Percentiles rank a stretch among this genome's conserved stretches.
Conservation (phyloP, 2,888 invertebrate genomes). For the Drosophila sordidula region DNA sequence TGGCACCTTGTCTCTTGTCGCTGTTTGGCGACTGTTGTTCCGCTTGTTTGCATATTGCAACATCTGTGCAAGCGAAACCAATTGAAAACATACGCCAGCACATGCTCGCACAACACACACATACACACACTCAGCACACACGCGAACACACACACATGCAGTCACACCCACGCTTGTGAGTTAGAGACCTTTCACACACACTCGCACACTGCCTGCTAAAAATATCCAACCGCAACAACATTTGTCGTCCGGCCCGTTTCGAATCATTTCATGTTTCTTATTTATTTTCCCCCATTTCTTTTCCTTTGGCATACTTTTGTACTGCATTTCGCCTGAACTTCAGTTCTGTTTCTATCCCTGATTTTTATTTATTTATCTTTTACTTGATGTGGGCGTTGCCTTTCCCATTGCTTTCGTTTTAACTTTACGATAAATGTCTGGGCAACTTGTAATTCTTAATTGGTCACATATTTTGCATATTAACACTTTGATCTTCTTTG, state of each 20-base stretch:
- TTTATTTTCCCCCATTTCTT: slow-evolving; percentile 18
- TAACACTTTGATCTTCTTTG: slow-evolving; percentile 44
- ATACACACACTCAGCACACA: too few species aligned
- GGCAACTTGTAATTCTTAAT: slow-evolving; percentile 43
- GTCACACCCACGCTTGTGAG: slow-evolving; percentile 12
- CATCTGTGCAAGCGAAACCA: slow-evolving; percentile 75
- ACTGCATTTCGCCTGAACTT: slow-evolving; percentile 22
- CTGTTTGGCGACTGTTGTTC: slow-evolving; percentile 58
- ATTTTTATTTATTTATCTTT: slow-evolving; percentile 11
- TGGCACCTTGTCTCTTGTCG: slow-evolving; percentile 58
- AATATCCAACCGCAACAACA: slow-evolving; percentile 56
- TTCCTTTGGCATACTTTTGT: slow-evolving; percentile 27
- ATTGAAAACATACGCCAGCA: slow-evolving; percentile 71
- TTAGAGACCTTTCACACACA: slow-evolving; percentile 18
- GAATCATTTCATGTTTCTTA: slow-evolving; percentile 12
- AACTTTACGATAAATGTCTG: slow-evolving; percentile 25
- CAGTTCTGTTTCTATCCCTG: slow-evolving; percentile 17
- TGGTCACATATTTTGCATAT: slow-evolving; percentile 42
- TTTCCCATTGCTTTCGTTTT: slow-evolving; percentile 7
- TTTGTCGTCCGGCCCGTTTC: slow-evolving; percentile 20
- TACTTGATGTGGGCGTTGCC: slow-evolving; percentile 1
- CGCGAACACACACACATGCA: slow-evolving; percentile 1
- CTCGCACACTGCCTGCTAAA: slow-evolving; percentile 48
- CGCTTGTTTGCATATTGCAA: slow-evolving; percentile 77
- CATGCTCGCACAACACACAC: slow-evolving; percentile 47